Conservation (phyloP, 1,140 invertebrate genomes). For the Sipha flava region DNA sequence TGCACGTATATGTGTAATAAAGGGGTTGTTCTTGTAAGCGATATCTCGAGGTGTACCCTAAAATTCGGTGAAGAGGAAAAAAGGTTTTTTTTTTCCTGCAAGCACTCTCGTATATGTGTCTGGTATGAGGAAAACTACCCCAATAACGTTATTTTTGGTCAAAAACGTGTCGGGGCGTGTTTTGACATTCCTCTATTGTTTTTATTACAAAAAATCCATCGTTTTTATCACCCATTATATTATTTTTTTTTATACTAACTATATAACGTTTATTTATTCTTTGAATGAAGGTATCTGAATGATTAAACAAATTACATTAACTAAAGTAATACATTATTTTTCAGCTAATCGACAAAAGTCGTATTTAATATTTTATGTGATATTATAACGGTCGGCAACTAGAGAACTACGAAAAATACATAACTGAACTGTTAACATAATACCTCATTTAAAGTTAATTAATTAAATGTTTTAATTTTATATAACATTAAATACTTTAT, state of each 20-base stretch:
- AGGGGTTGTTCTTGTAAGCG: constrained; percentile 22
- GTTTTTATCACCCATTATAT: neutral
- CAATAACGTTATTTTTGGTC: neutral
- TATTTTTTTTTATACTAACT: neutral
- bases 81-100: neutral
- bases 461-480: too few relatives aligned
- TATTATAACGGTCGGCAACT: too few relatives aligned
- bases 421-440: too few relatives aligned
- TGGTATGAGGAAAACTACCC: neutral
- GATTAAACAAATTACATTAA: too few relatives aligned
- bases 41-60: constrained; percentile 1
- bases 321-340: too few relatives aligned
- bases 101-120: neutral
- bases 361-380: too few relatives aligned
- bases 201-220: neutral
- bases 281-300: too few relatives aligned
- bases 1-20: neutral
- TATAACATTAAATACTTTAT: too few relatives aligned
- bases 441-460: too few relatives aligned
- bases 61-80: constrained; percentile 13
- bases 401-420: too few relatives aligned
- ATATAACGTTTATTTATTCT: too few relatives aligned
- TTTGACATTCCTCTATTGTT: neutral
- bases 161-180: neutral
- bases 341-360: too few relatives aligned